Evolutionary conservation across 1,140 invertebrate genomes (phyloP).

Genomic region (Tetramorium parvispinum): DNA sequence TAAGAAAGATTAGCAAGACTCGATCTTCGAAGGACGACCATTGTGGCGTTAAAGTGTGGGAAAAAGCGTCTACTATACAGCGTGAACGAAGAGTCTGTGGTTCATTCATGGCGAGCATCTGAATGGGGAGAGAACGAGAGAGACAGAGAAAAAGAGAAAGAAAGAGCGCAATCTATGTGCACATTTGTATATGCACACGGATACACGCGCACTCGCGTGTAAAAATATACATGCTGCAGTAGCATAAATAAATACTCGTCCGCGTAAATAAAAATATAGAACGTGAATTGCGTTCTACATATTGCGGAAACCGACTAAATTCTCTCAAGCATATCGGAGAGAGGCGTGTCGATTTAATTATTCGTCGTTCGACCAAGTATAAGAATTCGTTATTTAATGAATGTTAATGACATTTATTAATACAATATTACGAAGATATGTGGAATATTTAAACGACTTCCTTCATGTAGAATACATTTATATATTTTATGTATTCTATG

Average conservation of each 20-base stretch:
- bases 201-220: background rate
- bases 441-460: background rate
- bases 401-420: background rate
- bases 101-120: slow-evolving; percentile 80
- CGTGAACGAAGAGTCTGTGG: slow-evolving; percentile 74
- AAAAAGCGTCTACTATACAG: slow-evolving; percentile 74
- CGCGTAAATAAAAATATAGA: background rate
- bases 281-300: background rate
- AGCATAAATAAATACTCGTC: slow-evolving; percentile 29
- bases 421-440: background rate
- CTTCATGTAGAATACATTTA: background rate
- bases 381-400: background rate
- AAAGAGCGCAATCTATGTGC: slow-evolving; percentile 54
- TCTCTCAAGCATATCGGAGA: background rate
- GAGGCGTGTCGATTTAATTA: background rate
- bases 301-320: background rate
- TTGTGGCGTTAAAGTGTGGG: slow-evolving; percentile 66
- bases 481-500: background rate
- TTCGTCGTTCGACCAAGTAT: background rate
- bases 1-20: slow-evolving; percentile 12
- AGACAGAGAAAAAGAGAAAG: slow-evolving; percentile 7
- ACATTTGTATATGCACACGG: slow-evolving; percentile 35
- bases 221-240: background rate
- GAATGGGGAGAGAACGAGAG: slow-evolving; percentile 78
- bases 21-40: slow-evolving; percentile 59